These are phyloP conservation scores for Enteromius trimaculatus DNA, from an alignment of 2,797 vertebrate genomes.

Conservation along the genomic window DNA sequence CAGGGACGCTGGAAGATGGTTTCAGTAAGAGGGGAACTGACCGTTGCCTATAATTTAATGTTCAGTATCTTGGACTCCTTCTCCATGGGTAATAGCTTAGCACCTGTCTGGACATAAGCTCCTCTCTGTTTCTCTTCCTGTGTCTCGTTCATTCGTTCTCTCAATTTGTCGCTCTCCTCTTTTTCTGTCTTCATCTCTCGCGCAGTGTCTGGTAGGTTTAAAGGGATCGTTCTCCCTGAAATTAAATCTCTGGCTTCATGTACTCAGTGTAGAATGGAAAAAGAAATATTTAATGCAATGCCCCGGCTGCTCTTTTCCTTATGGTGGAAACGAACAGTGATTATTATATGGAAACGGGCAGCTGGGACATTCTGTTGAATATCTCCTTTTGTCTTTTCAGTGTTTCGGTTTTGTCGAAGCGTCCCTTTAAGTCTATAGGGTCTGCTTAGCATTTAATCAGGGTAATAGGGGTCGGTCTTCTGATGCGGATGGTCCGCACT, in stretches of 20 bases:
- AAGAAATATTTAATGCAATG: not conserved
- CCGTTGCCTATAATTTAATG: conserved; percentile 89
- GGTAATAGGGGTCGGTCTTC: conserved; percentile 11
- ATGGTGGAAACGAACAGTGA: not conserved
- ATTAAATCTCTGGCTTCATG: not conserved
- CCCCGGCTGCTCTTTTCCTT: not conserved
- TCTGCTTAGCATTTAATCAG: conserved; percentile 2
- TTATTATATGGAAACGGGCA: not conserved
- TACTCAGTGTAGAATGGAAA: not conserved
- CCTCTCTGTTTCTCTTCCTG: conserved; percentile 57
- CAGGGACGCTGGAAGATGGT: conserved; percentile 81
- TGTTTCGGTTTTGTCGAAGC: not conserved
- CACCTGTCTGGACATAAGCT: conserved; percentile 51
- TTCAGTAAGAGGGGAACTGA: conserved; percentile 90
- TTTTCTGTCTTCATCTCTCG: conserved; percentile 30
- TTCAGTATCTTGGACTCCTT: conserved; percentile 88
- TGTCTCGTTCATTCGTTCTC: conserved; percentile 57
- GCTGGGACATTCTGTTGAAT: conserved; percentile 1
- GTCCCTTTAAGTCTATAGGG: conserved; percentile 26
- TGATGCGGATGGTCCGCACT: conserved; percentile 48
- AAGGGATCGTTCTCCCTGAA: conserved; percentile 4
- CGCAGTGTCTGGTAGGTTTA: conserved; percentile 68
- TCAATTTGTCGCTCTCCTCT: conserved; percentile 54
- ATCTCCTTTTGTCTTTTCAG: not conserved
- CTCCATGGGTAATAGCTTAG: conserved; percentile 89